Conservation (phyloP, 2,888 invertebrate species). For the Cerastis rubricosa region DNA sequence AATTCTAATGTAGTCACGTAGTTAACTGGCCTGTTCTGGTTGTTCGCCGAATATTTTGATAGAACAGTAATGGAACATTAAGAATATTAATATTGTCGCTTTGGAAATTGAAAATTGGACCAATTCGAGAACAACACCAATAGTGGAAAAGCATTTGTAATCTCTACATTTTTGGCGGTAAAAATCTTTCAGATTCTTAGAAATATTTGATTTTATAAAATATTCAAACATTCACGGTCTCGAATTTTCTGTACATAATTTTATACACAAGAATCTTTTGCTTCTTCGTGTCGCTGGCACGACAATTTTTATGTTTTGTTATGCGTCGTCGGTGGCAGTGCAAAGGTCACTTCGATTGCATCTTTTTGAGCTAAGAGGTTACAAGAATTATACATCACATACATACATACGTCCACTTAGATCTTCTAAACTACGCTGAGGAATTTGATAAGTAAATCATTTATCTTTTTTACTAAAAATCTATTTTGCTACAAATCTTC, state of each 20-base stretch:
- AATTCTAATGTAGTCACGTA: conserved; percentile 51
- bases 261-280: too few species aligned
- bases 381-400: too few species aligned
- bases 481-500: not conserved
- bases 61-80: conserved; percentile 13
- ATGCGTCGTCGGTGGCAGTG: too few species aligned
- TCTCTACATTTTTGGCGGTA: not conserved
- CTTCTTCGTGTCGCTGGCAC: too few species aligned
- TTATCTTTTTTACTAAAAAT: not conserved
- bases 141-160: not conserved
- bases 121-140: not conserved
- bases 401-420: too few species aligned
- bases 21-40: not conserved
- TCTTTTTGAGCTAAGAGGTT: too few species aligned
- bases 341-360: too few species aligned
- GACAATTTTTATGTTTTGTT: too few species aligned
- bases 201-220: not conserved
- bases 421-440: too few species aligned
- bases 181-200: not conserved
- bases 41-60: conserved; percentile 31
- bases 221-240: not conserved
- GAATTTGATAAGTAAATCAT: too few species aligned
- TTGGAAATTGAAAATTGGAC: conserved; percentile 8
- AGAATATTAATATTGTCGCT: not conserved
- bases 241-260: too few species aligned